Evolutionary conservation across 2,113 vertebrate species (phyloP).

Genomic region (human): GRCh38 chr5:134404501-134405000

Average conservation of each 20-base stretch:
- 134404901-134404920: neutral
- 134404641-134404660: neutral
- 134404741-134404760: neutral
- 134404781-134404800: too few relatives aligned
- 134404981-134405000: neutral
- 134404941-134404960: neutral
- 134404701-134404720: neutral
- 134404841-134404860: neutral
- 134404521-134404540: too few relatives aligned
- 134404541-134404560: too few relatives aligned
- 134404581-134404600: too few relatives aligned
- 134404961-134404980: neutral
- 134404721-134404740: neutral
- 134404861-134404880: neutral
- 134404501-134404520: too few relatives aligned
- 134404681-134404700: neutral
- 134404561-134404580: too few relatives aligned
- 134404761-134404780: neutral
- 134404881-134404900: neutral
- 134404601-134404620: neutral
- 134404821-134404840: neutral
- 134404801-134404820: neutral
- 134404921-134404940: neutral
- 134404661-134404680: neutral
- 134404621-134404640: neutral